Evolutionary conservation across 2,113 vertebrate species (phyloP), one percentile per base, ranked within the genome.

Genomic region (Amazona vittata): DNA sequence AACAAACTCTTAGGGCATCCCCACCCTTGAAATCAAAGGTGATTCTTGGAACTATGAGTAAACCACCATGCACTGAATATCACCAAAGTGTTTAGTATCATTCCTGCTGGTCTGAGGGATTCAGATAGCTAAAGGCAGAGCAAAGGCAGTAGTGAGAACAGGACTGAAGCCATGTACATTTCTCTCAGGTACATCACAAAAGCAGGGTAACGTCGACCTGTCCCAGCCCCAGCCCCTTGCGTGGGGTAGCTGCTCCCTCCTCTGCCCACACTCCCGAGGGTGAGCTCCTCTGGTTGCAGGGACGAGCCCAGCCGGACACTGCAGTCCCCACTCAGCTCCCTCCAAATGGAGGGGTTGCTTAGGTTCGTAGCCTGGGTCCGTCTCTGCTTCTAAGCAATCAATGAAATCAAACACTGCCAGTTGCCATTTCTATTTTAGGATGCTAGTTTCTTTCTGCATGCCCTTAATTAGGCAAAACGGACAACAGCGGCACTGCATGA

Each of bases 1-100:
- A 98, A 98, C 98, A 98, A 99, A 98, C 94, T 97, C 93, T 97
- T 95, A 91, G 94, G 94, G 96, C 92, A 96, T 96, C 88, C 68
- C 31, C 86, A 96, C 96, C 96, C 95, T 96, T 94, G 81, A 97
- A 97, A 97, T 96, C 97, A 97, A 97, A 97, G 96, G 86, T 60
- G 97, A 96, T 89, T 75, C 96, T 97, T 82, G 92, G 93, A 96
- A 90, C 68, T 91, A 89, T 5, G 33, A 93, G 97, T 91, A 94
- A 96, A 97, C 96, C 86, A 78, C 83, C 94, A 97, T 39, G 65
- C 95, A 89, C 73, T 1, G 25, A 93, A 26, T 87, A 90, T 82
- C 97, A 97, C 92, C 82, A 68, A 83, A 90, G 83, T 94, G 92
- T 85, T 89, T 91, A 95, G 86, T 85, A 94, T 93, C 57, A 8